Evolutionary conservation across 2,888 invertebrate genomes (phyloP), one percentile per base, ranked within the genome.

Genomic region (Ectemnius cavifrons): DNA sequence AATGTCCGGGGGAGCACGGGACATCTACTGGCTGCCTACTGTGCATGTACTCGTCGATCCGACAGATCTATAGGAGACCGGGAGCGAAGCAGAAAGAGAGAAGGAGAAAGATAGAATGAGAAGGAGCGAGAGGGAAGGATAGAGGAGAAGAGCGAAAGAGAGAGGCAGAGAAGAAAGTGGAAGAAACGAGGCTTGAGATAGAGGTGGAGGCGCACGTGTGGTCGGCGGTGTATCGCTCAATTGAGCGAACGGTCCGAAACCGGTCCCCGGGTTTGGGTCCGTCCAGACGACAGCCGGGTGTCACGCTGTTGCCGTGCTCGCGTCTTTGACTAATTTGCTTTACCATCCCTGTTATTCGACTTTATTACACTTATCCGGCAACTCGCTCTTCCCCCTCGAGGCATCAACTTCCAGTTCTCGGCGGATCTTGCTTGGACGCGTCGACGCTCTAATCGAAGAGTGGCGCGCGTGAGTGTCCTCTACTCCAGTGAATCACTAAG

Each of bases 171-270:
- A 62, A 61, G 62, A 59, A 52, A 20, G 47, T 67, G 67, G 66
- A 68, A 72, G 75, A 80, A 37, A 37, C 37, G 78, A 70, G 71
- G 77, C 70, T 57, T 63, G 61, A 74, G 69, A 77, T 75, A 75
- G 76, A 75, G 78, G 76, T 73, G 80, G 78, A 82, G 77, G 71
- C 84, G 81, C 84, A 85, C 86, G 86, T 86, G 87, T 87, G 88
- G 87, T 85, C 88, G 84, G 70, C 84, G 81, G 82, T 81, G 82
- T 87, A 88, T 87, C 87, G 88, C 86, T 88, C 87, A 88, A 88
- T 88, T 87, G 88, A 88, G 79, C 81, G 83, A 82, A 79, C 83
- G 70, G 59, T 77, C 76, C 72, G 57, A 82, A 84, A 84, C 83
- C 83, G 83, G 83, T 83, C 84, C 74, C 69, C 64, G 67, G 60